These are phyloP conservation scores for Drosophila ananassae DNA, from an alignment of 1,140 invertebrate species.

Conservation along the genomic window DNA sequence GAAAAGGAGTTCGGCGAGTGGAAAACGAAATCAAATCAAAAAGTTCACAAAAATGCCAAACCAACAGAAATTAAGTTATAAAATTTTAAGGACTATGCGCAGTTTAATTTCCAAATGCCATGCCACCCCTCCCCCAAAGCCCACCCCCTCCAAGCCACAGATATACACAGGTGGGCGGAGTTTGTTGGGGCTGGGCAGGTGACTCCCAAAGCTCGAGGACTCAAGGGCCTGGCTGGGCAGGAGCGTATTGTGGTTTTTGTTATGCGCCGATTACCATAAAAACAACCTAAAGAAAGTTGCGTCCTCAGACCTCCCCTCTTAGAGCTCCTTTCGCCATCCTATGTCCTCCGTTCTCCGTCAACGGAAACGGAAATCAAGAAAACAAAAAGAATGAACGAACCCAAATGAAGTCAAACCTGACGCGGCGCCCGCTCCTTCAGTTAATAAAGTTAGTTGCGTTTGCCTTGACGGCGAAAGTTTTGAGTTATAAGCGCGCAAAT, in stretches of 20 bases:
- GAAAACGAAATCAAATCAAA: conserved; percentile 75
- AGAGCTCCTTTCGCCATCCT: background rate
- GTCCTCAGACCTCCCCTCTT: conserved; percentile 15
- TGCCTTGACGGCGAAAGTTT: conserved; percentile 60
- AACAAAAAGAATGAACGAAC: conserved; percentile 77
- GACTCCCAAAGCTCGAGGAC: conserved; percentile 4
- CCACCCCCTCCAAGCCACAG: background rate
- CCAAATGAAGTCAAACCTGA: conserved; percentile 71
- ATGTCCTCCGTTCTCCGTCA: conserved; percentile 3
- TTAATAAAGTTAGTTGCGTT: conserved; percentile 81
- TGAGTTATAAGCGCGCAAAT: conserved; percentile 77
- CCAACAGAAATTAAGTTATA: conserved; percentile 80
- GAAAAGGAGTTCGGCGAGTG: conserved; percentile 40
- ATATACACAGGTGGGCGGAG: conserved; percentile 56
- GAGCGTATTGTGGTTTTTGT: conserved; percentile 49
- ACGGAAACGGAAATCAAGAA: conserved; percentile 78
- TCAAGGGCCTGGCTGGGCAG: conserved; percentile 34
- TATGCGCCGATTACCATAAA: conserved; percentile 74
- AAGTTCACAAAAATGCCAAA: conserved; percentile 79
- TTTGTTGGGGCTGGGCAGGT: background rate
- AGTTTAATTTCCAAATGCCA: conserved; percentile 79
- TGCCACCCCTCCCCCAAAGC: conserved; percentile 35
- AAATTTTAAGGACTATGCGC: conserved; percentile 78
- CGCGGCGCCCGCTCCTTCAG: conserved; percentile 42
- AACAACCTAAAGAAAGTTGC: conserved; percentile 65